A percentile compares a stretch with the other conserved stretches of the same genome.
Conservation (phyloP, 1,140 invertebrate species). For the Chrysoperla carnea region DNA sequence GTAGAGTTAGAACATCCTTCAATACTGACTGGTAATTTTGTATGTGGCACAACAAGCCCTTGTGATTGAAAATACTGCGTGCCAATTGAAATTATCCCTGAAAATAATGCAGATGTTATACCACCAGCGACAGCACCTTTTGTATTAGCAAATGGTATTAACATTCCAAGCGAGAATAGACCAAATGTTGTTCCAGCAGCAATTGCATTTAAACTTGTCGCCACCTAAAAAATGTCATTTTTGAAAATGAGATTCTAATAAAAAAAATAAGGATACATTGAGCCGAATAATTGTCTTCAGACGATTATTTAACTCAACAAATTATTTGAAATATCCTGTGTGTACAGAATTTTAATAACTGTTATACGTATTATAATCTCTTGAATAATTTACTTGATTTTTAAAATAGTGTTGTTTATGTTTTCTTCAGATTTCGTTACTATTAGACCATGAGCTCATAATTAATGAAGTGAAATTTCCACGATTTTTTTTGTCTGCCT, state of each 20-base stretch:
- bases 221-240: conserved; percentile 33
- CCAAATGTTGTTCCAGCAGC: conserved; percentile 70
- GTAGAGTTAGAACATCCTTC: conserved; percentile 19
- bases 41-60: conserved; percentile 21
- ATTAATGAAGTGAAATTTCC: no score
- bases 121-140: conserved; percentile 38
- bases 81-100: conserved; percentile 35
- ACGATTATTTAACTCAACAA: no score
- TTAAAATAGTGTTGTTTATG: no score
- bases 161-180: conserved; percentile 70
- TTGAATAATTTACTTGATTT: no score
- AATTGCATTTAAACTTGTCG: conserved; percentile 62
- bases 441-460: no score
- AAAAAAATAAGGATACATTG: no score
- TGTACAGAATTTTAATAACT: conserved; percentile 1
- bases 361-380: no score
- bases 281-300: not conserved
- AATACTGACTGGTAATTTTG: conserved; percentile 21
- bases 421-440: no score
- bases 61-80: conserved; percentile 25
- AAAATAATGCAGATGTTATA: conserved; percentile 31
- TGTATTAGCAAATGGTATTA: conserved; percentile 63
- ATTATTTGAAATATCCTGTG: not conserved
- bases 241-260: not conserved
- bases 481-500: no score